Percentiles rank a stretch among this genome's conserved stretches.
Conservation (phyloP, 1,140 invertebrate species). For the Aradophagus sp. region DNA sequence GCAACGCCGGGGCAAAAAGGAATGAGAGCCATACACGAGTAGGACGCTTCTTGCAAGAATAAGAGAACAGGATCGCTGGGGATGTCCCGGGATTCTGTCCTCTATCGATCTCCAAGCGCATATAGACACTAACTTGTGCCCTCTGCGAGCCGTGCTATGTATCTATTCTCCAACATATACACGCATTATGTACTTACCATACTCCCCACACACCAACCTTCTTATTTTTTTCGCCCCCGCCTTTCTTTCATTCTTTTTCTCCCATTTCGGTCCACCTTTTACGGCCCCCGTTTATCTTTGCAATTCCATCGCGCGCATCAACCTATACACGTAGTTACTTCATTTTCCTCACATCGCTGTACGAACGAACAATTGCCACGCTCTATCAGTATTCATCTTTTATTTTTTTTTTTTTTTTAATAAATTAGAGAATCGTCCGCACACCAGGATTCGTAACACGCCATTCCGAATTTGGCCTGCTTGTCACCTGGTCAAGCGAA, state of each 20-base stretch:
- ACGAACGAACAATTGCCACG: too few relatives aligned
- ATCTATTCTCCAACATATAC: slow-evolving; percentile 59
- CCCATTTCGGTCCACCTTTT: slow-evolving; percentile 59
- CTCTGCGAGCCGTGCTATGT: slow-evolving; percentile 69
- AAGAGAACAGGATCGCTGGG: slow-evolving; percentile 74
- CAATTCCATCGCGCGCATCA: slow-evolving; percentile 17
- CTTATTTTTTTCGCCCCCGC: too few relatives aligned
- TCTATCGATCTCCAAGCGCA: slow-evolving; percentile 73
- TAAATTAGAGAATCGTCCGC: too few relatives aligned
- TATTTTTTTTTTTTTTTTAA: too few relatives aligned
- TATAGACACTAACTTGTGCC: slow-evolving; percentile 74
- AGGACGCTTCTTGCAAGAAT: slow-evolving; percentile 74
- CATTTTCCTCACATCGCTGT: slow-evolving; percentile 1
- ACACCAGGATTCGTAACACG: too few relatives aligned
- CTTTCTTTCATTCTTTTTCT: too few relatives aligned
- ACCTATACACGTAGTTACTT: slow-evolving; percentile 10
- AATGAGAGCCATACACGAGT: slow-evolving; percentile 61
- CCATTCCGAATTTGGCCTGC: too few relatives aligned
- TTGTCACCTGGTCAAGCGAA: too few relatives aligned
- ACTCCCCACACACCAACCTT: slow-evolving; percentile 32
- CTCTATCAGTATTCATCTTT: too few relatives aligned
- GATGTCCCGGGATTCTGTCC: slow-evolving; percentile 75
- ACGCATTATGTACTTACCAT: slow-evolving; percentile 39
- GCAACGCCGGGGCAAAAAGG: slow-evolving; percentile 56
- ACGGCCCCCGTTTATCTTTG: slow-evolving; percentile 48